Evolutionary conservation across 2,113 vertebrate species (phyloP).

Genomic region (Ammodytes dubius): DNA sequence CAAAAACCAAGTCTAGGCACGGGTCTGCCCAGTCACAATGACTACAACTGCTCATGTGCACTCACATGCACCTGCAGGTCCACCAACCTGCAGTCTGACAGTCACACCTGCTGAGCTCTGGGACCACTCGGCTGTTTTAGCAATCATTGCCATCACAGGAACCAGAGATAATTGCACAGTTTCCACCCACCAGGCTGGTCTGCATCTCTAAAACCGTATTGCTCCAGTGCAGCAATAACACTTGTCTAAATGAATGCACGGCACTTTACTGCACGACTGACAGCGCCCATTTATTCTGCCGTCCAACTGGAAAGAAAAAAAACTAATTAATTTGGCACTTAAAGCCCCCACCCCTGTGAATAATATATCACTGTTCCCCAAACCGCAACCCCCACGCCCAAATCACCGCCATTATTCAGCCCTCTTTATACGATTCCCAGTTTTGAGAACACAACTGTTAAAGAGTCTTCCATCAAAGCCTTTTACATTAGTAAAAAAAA

Average conservation of each 20-base stretch:
- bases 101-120: conserved; percentile 73
- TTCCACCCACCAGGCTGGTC: conserved; percentile 75
- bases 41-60: conserved; percentile 18
- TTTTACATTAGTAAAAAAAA: conserved; percentile 38
- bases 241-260: conserved; percentile 92
- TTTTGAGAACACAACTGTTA: conserved; percentile 33
- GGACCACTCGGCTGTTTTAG: conserved; percentile 71
- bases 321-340: conserved; percentile 92
- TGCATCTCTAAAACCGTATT: conserved; percentile 65
- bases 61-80: conserved; percentile 41
- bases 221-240: conserved; percentile 86
- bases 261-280: conserved; percentile 92
- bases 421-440: conserved; percentile 41
- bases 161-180: conserved; percentile 83
- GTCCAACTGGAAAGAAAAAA: conserved; percentile 91
- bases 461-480: conserved; percentile 33
- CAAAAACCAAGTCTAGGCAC: conserved; percentile 14
- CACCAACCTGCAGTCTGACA: conserved; percentile 58
- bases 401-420: conserved; percentile 54
- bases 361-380: conserved; percentile 87
- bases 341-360: conserved; percentile 85
- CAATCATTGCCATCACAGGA: conserved; percentile 79
- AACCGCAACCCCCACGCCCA: conserved; percentile 24
- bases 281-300: conserved; percentile 91
- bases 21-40: conserved; percentile 1